Conservation (phyloP, 2,113 vertebrate species). For the Eudyptes chrysolophus region DNA sequence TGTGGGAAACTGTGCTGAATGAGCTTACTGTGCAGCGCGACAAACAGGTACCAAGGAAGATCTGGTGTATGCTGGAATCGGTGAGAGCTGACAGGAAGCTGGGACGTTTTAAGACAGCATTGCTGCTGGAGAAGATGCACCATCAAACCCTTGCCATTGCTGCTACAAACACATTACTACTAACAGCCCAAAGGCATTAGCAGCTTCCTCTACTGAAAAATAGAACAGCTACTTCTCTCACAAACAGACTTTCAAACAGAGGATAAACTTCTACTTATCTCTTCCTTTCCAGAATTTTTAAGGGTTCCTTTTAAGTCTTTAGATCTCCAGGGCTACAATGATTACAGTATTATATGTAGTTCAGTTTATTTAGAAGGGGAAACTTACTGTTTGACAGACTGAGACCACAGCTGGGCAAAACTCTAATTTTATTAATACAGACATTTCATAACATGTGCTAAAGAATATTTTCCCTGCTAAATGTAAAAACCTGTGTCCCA, state of each 20-base stretch:
- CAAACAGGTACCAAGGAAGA: not conserved
- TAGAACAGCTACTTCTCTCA: not conserved
- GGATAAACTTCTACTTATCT: not conserved
- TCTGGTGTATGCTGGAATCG: not conserved
- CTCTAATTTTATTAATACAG: not conserved
- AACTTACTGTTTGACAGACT: not conserved
- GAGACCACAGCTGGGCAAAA: not conserved
- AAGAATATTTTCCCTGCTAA: not conserved
- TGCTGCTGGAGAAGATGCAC: not conserved
- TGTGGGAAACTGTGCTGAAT: not conserved
- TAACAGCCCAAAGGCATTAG: not conserved
- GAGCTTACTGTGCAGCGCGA: not conserved
- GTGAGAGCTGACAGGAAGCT: not conserved
- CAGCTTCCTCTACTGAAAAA: not conserved
- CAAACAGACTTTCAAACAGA: not conserved
- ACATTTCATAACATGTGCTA: not conserved
- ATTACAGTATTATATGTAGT: not conserved
- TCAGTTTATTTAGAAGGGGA: not conserved
- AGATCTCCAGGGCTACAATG: not conserved
- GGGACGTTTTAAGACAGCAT: rapidly evolving
- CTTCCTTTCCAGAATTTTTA: not conserved
- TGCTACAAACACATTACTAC: not conserved
- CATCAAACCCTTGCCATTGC: not conserved
- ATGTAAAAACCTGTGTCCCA: not conserved
- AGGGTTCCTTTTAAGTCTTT: not conserved